Evolutionary conservation across 2,888 invertebrate genomes (phyloP).

Genomic region (Lobophora halterata): DNA sequence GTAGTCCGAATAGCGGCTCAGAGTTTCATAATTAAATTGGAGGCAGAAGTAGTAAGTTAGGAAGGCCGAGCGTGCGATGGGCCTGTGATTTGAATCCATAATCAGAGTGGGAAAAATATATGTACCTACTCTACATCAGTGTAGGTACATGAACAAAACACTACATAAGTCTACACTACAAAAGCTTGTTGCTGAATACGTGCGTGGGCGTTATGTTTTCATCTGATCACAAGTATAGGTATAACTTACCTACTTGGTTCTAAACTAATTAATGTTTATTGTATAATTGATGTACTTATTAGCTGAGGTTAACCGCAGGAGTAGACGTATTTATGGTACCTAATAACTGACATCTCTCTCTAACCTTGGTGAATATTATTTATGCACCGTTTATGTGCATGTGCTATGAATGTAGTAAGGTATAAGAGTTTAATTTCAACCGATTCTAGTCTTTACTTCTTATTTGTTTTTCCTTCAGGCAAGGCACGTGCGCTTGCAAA

Average conservation of each 20-base stretch:
- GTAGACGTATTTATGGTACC: conserved; percentile 3
- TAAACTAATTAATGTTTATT: not conserved
- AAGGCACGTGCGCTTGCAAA: conserved; percentile 26
- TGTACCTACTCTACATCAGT: too few species aligned
- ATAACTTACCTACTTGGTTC: too few species aligned
- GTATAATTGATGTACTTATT: conserved; percentile 5
- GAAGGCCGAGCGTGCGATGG: conserved; percentile 39
- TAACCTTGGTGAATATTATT: too few species aligned
- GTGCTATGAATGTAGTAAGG: not conserved
- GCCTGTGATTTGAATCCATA: conserved; percentile 61
- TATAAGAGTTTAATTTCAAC: conserved; percentile 2
- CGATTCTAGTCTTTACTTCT: conserved; percentile 8
- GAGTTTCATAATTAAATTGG: conserved; percentile 60
- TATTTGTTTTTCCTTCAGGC: conserved; percentile 7
- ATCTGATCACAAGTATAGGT: too few species aligned
- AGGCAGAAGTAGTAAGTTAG: conserved; percentile 46
- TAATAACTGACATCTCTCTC: not conserved
- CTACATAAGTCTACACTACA: too few species aligned
- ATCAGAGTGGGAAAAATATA: conserved; percentile 32
- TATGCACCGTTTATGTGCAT: too few species aligned
- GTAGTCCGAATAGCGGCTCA: conserved; percentile 34
- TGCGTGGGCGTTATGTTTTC: too few species aligned
- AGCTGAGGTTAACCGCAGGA: conserved; percentile 2
- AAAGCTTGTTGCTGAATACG: too few species aligned
- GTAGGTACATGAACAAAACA: too few species aligned